These are phyloP conservation scores for Mionectes olivaceus DNA, from an alignment of 2,797 vertebrate species.

Conservation along the genomic window DNA sequence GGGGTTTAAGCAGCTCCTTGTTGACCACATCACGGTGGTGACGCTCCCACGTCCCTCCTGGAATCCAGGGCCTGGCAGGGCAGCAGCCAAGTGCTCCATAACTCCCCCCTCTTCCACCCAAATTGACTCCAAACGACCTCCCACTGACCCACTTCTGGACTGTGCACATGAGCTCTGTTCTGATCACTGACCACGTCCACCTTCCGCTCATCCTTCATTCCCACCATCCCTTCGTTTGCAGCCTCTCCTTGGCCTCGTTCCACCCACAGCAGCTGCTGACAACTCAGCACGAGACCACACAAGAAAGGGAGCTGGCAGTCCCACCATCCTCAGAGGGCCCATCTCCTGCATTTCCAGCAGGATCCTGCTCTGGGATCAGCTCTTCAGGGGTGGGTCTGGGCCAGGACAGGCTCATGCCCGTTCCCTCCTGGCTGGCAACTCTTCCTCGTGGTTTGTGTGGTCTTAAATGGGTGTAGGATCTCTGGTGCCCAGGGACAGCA, in stretches of 20 bases:
- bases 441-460: neutral
- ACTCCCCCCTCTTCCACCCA: neutral
- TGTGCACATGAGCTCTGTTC: neutral
- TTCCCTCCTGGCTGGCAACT: neutral
- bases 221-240: neutral
- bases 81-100: neutral
- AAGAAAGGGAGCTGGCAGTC: neutral
- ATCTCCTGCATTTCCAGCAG: neutral
- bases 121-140: neutral
- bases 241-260: neutral
- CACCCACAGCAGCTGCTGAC: neutral
- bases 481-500: neutral
- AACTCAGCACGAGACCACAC: neutral
- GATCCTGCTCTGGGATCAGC: neutral
- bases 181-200: neutral
- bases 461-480: neutral
- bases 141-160: neutral
- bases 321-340: rapidly evolving
- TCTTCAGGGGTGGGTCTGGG: neutral
- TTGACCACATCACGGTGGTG: neutral
- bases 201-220: neutral
- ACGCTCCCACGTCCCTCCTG: neutral
- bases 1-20: neutral
- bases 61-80: neutral
- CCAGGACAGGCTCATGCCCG: rapidly evolving